These are phyloP conservation scores for Clavelina lepadiformis DNA, from an alignment of 23 tunicate species.

Conservation along the genomic window DNA sequence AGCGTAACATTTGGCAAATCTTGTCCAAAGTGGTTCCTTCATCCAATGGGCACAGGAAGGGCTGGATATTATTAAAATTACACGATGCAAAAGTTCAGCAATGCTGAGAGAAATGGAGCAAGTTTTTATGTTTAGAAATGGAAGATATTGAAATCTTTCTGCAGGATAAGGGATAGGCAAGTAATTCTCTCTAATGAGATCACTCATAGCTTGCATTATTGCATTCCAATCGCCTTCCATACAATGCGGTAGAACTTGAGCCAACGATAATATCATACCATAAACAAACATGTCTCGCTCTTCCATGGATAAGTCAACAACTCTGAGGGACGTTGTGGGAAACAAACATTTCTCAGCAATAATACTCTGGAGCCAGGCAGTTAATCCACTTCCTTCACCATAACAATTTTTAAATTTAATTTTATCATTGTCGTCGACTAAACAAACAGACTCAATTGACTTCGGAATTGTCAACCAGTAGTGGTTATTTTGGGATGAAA, in stretches of 20 bases:
- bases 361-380: constrained; percentile 39
- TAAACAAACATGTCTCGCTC: constrained; percentile 24
- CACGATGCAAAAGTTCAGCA: constrained; percentile 2
- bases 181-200: constrained; percentile 4
- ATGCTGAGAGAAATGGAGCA: neutral
- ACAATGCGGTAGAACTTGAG: constrained; percentile 40
- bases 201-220: constrained; percentile 14
- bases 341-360: constrained; percentile 17
- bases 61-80: neutral
- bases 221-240: constrained; percentile 37
- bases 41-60: constrained; percentile 13
- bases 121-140: neutral
- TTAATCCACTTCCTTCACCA: constrained; percentile 48
- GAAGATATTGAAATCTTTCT: neutral
- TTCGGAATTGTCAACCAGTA: neutral
- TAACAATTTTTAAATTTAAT: constrained; percentile 12
- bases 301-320: neutral
- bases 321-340: constrained; percentile 6
- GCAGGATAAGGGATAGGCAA: constrained; percentile 3
- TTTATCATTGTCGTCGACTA: neutral
- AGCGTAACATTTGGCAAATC: constrained; percentile 5
- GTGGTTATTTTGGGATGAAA: neutral
- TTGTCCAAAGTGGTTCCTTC: constrained; percentile 1
- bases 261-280: constrained; percentile 32
- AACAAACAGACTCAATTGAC: constrained; percentile 7